A percentile compares a stretch with the other conserved stretches of the same genome.
Conservation (phyloP, 2,888 invertebrate species). For the Tanaodytes sp. region DNA sequence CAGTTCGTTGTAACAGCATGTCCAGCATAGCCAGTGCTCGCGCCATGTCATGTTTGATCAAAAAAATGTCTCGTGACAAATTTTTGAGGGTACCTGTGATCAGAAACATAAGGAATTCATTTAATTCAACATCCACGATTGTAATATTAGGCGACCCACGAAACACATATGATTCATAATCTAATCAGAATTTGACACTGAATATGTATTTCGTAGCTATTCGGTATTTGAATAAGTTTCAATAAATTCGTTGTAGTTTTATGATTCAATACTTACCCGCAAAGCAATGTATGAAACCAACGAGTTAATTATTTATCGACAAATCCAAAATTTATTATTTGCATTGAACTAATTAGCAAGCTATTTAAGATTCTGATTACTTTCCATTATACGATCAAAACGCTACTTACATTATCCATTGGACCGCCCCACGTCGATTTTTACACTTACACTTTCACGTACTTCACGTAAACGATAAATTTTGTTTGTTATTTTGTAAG, state of each 20-base stretch:
- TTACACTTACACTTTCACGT: conserved; percentile 41
- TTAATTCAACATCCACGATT: conserved; percentile 13
- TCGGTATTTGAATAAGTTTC: neutral
- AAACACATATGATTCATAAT: conserved; percentile 34
- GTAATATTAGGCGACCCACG: conserved; percentile 47
- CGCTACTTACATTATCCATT: conserved; percentile 26
- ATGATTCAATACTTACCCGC: conserved; percentile 32
- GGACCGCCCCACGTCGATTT: conserved; percentile 14
- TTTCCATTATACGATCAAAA: conserved; percentile 27
- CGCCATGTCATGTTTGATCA: conserved; percentile 40
- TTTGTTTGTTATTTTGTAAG: neutral
- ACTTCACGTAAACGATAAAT: conserved; percentile 4
- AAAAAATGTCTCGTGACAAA: conserved; percentile 33
- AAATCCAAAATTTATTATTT: neutral
- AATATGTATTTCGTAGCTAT: conserved; percentile 36
- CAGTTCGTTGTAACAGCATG: conserved; percentile 33
- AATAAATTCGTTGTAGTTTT: conserved; percentile 13
- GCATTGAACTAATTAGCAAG: neutral
- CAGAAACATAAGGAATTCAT: conserved; percentile 1
- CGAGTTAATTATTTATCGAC: no score
- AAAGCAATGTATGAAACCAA: neutral
- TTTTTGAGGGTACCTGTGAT: conserved; percentile 34
- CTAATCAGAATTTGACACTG: conserved; percentile 1
- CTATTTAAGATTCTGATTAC: neutral
- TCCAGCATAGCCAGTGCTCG: conserved; percentile 47